Evolutionary conservation across 2,888 invertebrate genomes (phyloP), one percentile per base, ranked within the genome.

Genomic region (Ormyrus pomaceus): DNA sequence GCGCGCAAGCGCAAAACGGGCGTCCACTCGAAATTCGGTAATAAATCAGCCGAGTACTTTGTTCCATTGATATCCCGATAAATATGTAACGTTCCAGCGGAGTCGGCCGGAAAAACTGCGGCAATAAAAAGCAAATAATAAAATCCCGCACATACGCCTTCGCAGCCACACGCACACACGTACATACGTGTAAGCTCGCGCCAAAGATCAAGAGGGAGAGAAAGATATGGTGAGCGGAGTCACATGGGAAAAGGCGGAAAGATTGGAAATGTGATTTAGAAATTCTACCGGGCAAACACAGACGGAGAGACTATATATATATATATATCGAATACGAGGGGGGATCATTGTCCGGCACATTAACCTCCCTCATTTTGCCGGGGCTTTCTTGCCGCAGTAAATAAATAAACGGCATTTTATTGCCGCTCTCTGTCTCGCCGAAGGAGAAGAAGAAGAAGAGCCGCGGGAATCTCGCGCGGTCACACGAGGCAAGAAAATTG

Each of bases 401-500:
- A 81, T 81, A 78, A 81, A 75, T 78, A 78, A 78, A 78, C 61
- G 66, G 62, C 71, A 56, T 75, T 81, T 81, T 81, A 81, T 81
- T 68, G 70, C 62, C 34, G 6, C 50, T 66, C 64, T 69, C 62
- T 19, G 48, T 61, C 46, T 70, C 77, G 7, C 6, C 34, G 48
- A 5, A 34, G 46, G 55, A 64, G 50, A 6, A 56, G 53, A 56
- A 73, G 64, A 46, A 68, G 48, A 58, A 48, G 13, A 79, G 62
- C 66, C 46, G 46, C 11, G 69, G 70, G 51, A 66, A 62, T 73
- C 69, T 70, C 58, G 62, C 71, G 59, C 77, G 72, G 72, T 82
- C 77, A 71, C 79, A 82, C 71, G 71, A 74, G 77, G 61, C 79
- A 80, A 83, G 82, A 79, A 83, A 84, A 84, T 84, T 83, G 82